phyloP scores from a whole-genome alignment of 2,888 invertebrate species.

The Cephalotes varians region DNA sequence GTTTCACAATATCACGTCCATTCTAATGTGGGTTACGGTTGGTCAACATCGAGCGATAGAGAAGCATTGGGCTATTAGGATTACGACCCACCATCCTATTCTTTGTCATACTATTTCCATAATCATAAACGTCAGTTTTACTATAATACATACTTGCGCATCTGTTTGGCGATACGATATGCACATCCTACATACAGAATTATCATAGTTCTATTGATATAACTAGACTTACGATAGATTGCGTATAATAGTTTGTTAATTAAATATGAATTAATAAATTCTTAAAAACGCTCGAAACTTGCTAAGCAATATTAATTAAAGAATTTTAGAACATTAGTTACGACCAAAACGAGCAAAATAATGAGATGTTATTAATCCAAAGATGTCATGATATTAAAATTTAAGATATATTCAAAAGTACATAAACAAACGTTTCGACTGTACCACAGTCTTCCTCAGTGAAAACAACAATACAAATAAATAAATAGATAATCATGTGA shows the following conservation, averaged over 20 bases:
- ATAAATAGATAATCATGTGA: no score
- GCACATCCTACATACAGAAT: not conserved
- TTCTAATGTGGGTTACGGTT: constrained; percentile 67
- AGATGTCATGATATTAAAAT: no score
- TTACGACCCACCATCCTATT: constrained; percentile 17
- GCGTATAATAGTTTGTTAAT: constrained; percentile 3
- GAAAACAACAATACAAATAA: no score
- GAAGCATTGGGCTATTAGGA: not conserved
- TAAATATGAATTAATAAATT: no score
- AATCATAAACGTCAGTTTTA: constrained; percentile 23
- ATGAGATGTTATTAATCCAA: no score
- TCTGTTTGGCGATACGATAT: not conserved
- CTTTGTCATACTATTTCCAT: constrained; percentile 15
- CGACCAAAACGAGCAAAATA: no score
- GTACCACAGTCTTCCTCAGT: no score
- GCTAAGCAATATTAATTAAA: no score
- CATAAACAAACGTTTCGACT: no score
- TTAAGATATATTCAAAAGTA: no score
- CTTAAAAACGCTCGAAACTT: no score
- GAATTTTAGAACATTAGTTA: no score
- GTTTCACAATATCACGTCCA: constrained; percentile 67
- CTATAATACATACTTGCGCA: constrained; percentile 2
- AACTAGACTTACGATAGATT: not conserved
- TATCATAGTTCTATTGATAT: constrained; percentile 10
- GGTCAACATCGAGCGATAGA: constrained; percentile 52